A percentile compares a stretch with the other conserved stretches of the same genome.
These are phyloP conservation scores for Varecia variegata DNA, from an alignment of 2,797 vertebrate genomes.

Conservation along the genomic window DNA sequence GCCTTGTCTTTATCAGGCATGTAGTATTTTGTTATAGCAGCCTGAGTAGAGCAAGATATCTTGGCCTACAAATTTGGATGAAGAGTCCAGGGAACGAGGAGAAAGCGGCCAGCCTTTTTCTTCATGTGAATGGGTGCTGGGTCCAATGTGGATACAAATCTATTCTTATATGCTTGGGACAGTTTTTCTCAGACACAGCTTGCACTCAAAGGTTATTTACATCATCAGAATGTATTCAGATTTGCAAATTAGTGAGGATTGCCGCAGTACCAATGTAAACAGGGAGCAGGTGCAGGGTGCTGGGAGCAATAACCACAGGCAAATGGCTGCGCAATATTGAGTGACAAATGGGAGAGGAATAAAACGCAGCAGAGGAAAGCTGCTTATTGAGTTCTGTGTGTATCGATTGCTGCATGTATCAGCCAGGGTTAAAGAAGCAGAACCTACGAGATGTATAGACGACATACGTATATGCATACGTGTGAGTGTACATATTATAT, in stretches of 20 bases:
- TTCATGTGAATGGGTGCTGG: neutral
- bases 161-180: neutral
- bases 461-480: fast-evolving
- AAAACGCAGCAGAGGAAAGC: neutral
- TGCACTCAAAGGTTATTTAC: conserved; percentile 57
- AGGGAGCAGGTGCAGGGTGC: conserved; percentile 57
- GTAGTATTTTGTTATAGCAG: neutral
- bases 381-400: neutral
- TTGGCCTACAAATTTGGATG: neutral
- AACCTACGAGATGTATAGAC: neutral
- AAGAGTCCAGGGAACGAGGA: neutral
- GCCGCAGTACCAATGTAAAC: neutral
- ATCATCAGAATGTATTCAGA: conserved; percentile 51
- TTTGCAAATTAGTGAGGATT: conserved; percentile 55
- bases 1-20: neutral
- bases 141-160: neutral
- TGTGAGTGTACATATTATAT: neutral
- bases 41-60: neutral
- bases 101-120: neutral
- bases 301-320: neutral
- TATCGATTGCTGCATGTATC: neutral
- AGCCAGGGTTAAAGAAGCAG: neutral
- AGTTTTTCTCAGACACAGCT: conserved; percentile 44
- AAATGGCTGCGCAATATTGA: neutral
- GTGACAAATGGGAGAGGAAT: neutral